A percentile compares a stretch with the other conserved stretches of the same genome.
Evolutionary conservation across 2,797 vertebrate species (phyloP).

Genomic region (Phyllotis vaccarum): DNA sequence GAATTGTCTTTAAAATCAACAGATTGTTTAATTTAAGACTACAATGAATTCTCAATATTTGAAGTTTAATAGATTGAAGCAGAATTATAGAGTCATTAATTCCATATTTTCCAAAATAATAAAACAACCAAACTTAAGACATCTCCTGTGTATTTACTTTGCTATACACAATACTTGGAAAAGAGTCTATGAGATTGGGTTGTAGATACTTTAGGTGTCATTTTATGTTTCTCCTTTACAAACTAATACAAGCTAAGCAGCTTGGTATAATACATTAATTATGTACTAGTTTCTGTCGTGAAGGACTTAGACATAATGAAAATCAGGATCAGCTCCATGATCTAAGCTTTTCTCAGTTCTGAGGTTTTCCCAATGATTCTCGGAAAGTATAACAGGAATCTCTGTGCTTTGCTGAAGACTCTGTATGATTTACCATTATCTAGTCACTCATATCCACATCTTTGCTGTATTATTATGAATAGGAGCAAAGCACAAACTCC

Average conservation of each 20-base stretch:
- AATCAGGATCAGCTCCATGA: neutral
- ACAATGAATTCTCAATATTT: neutral
- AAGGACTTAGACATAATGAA: neutral
- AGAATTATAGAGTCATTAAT: neutral
- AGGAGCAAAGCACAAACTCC: neutral
- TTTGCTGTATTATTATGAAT: neutral
- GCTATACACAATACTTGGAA: neutral
- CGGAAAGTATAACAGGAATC: neutral
- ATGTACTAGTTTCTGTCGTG: neutral
- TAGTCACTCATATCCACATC: neutral
- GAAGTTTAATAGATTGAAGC: neutral
- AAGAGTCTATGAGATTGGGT: neutral
- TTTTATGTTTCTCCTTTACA: neutral
- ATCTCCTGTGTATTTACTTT: neutral
- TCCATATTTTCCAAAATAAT: neutral
- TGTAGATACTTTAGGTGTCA: neutral
- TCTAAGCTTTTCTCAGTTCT: neutral
- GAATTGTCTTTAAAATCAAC: neutral
- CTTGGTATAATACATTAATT: neutral
- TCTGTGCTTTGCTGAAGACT: fast-evolving
- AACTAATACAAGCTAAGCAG: neutral
- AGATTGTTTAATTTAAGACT: neutral
- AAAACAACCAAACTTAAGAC: neutral
- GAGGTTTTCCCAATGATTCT: neutral
- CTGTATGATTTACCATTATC: neutral